Evolutionary conservation across 1,140 invertebrate species (phyloP).

Genomic region (Bactericera cockerelli): DNA sequence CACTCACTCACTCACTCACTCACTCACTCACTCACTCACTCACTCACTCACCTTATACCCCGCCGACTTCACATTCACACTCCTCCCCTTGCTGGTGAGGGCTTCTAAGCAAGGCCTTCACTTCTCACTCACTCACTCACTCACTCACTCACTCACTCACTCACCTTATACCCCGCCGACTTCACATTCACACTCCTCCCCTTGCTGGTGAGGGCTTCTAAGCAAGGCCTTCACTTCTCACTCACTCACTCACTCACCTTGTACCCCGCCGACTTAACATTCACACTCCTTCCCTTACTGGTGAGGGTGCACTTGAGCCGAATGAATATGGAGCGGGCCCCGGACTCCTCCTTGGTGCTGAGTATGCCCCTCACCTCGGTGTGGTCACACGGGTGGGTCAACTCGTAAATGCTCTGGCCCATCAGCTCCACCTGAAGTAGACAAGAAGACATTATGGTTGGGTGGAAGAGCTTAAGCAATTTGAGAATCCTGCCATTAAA

Average conservation of each 20-base stretch:
- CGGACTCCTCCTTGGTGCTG: constrained; percentile 35
- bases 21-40: no score
- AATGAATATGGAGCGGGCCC: constrained; percentile 39
- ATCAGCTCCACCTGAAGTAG: constrained; percentile 83
- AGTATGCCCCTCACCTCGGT: constrained; percentile 74
- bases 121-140: no score
- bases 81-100: constrained; percentile 73
- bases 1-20: no score
- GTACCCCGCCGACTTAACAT: constrained; percentile 81
- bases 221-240: no score
- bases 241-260: constrained; percentile 65
- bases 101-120: no score
- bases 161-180: constrained; percentile 82
- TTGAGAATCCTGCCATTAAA: no score
- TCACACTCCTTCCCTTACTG: constrained; percentile 75
- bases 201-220: constrained; percentile 73
- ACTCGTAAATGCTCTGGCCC: constrained; percentile 86
- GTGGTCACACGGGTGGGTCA: constrained; percentile 87
- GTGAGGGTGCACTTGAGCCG: constrained; percentile 84
- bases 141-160: no score
- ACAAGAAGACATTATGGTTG: no score
- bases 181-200: constrained; percentile 83
- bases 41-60: constrained; percentile 82
- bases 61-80: constrained; percentile 82
- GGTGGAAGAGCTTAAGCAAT: no score